Evolutionary conservation across 2,113 vertebrate species (phyloP), one percentile per base, ranked within the genome.

Genomic region (Prionailurus viverrinus): DNA sequence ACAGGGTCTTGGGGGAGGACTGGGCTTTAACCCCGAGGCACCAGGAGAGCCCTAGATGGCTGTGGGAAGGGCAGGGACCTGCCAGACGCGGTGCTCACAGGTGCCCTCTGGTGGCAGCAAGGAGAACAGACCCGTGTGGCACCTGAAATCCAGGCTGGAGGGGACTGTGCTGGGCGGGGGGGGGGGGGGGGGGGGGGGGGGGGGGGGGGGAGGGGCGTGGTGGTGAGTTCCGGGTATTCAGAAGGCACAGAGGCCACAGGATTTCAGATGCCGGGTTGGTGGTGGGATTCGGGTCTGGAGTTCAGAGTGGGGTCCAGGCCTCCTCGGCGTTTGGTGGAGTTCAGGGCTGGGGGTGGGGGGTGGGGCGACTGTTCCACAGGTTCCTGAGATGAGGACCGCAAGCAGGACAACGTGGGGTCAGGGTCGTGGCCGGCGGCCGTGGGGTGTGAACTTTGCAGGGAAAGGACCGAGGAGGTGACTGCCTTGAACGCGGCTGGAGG

Each of bases 121-220:
- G 58, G 76, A 83, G 68, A 25, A 48, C 23, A 33, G 12, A 5
- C n/a, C 2, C 19, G 36, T 3, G 65, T 7, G 66, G 48, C 14
- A 1, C 15, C 7, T 0, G 10, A 27, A 5, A 80, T 27, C 4
- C 5, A 0, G 23, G 68, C 16, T 4, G 12, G 23, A 74, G 4
- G 14, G 23, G 58, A 58, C 31, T 11, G 55, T 10, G 31, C 21
- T 27, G 29, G 41, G 71, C 82, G 53, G 8, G 1, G 33, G 36
- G n/a, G 3, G 48, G 31, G n/a, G 3, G 48, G 31, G n/a, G 3
- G 48, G 31, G n/a, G 3, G 48, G 31, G n/a, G 3, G 48, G 31
- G 23, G 53, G 8, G 1, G 33, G 36, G 39, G 39, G 4, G 39
- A 1, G 4, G 39, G 4, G 76, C 18, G 36, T 9, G 21, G 5